Base-by-base conservation (phyloP, 2,797 vertebrate species). In the Eutrigla gurnardus region DNA sequence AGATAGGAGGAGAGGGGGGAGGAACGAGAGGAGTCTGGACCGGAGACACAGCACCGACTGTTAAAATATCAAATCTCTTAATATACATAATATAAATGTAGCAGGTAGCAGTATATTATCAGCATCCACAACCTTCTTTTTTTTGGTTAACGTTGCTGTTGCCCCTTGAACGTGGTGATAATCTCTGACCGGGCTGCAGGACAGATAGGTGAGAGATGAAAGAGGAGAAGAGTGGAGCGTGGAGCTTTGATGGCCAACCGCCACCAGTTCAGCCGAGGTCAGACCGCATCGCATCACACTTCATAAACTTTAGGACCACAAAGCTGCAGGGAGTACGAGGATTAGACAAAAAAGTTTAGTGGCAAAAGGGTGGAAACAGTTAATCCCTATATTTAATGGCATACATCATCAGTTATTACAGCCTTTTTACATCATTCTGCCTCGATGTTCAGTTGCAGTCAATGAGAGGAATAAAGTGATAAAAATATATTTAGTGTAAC, bases 241-340 rank as follows among this genome's bases (percentile, higher is more conserved):
- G 1, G 37, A 2, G 40, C 62, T 84, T 86, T 84, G 77, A 89
- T 85, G 83, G 80, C 76, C 63, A 37, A 76, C 82, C 46, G 80
- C 79, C 86, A 61, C 3, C 2, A 78, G 83, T 84, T 87, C 82
- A 73, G 59, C 52, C 6, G 7, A 73, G 83, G 80, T 90, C 79
- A 63, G 45, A 18, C 70, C 2, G n/a, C 60, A 54, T 45, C 65
- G 2, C 74, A 54, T 9, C 46, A 43, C 80, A 81, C 89, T 75
- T 75, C 83, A 89, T 88, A 85, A 87, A 88, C 50, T 62, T 85
- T 52, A 63, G 55, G 68, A 57, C 72, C 62, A n/a, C 47, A 46
- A 62, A 70, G 75, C 75, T 35, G 0, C 39, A 35, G 68, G 77
- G 71, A 83, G 75, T 54, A 2, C 6, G 61, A 52, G 47, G 65